Conservation (phyloP, 2,113 vertebrate genomes). For the Scomber japonicus region DNA sequence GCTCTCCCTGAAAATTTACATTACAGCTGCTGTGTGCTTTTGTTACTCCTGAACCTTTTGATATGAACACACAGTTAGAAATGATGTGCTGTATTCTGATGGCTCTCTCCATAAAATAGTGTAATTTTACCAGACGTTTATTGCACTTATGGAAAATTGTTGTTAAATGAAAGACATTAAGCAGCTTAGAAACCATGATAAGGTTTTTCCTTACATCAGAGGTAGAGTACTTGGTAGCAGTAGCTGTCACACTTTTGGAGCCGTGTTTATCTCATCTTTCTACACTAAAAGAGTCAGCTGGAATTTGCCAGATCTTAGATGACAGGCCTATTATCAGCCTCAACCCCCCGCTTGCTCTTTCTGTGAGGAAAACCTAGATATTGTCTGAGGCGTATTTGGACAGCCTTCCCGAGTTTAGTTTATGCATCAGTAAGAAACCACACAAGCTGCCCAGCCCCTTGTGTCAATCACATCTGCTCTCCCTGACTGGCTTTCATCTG, state of each 20-base stretch:
- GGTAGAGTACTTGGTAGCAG: background rate
- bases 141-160: conserved; percentile 7
- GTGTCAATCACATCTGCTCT: conserved; percentile 67
- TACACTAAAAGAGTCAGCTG: conserved; percentile 21
- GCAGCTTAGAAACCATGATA: conserved; percentile 9
- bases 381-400: conserved; percentile 60
- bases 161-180: conserved; percentile 24
- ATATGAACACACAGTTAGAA: background rate
- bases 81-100: background rate
- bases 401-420: conserved; percentile 52
- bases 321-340: conserved; percentile 62
- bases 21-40: background rate
- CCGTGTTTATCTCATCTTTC: conserved; percentile 39
- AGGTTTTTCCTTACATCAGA: conserved; percentile 3
- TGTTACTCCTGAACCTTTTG: background rate
- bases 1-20: background rate
- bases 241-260: conserved; percentile 29
- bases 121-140: background rate
- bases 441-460: conserved; percentile 48
- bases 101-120: background rate
- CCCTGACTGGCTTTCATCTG: conserved; percentile 52
- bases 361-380: conserved; percentile 46
- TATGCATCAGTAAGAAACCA: conserved; percentile 65
- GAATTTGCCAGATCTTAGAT: conserved; percentile 55
- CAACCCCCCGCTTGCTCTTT: conserved; percentile 21